phyloP scores from a whole-genome alignment of 2,888 invertebrate species.

The Lasioglossum vierecki region DNA sequence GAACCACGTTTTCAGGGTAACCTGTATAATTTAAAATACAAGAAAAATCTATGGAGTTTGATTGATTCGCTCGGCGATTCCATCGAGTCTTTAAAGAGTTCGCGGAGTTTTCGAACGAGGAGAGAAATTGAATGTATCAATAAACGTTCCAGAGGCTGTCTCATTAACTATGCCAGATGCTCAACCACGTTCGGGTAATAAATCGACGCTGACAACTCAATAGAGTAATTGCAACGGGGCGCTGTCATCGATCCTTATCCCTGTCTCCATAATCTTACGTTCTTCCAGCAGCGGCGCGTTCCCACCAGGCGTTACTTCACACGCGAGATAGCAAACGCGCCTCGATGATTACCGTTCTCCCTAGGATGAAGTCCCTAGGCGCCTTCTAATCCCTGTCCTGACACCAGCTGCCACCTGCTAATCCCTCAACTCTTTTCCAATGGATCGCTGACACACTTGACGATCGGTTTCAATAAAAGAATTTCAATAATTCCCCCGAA shows the following conservation, averaged over 20 bases:
- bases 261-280: slow-evolving; percentile 4
- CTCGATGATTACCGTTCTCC: slow-evolving; percentile 1
- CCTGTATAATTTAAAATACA: not conserved
- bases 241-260: slow-evolving; percentile 25
- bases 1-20: not conserved
- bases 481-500: not conserved
- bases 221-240: slow-evolving; percentile 11
- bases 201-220: slow-evolving; percentile 29
- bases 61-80: not conserved
- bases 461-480: not conserved
- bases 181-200: not conserved
- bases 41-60: not conserved
- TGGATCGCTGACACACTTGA: not conserved
- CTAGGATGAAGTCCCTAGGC: slow-evolving; percentile 20
- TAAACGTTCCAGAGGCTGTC: not conserved
- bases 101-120: not conserved
- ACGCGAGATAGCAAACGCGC: not conserved
- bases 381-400: not conserved
- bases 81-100: not conserved
- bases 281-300: slow-evolving; percentile 14
- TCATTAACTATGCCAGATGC: slow-evolving; percentile 2
- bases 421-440: not conserved
- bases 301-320: slow-evolving; percentile 13
- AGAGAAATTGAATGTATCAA: not conserved
- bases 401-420: slow-evolving; percentile 9